These are phyloP conservation scores for Semotilus atromaculatus DNA, from an alignment of 2,797 vertebrate genomes.

Conservation along the genomic window DNA sequence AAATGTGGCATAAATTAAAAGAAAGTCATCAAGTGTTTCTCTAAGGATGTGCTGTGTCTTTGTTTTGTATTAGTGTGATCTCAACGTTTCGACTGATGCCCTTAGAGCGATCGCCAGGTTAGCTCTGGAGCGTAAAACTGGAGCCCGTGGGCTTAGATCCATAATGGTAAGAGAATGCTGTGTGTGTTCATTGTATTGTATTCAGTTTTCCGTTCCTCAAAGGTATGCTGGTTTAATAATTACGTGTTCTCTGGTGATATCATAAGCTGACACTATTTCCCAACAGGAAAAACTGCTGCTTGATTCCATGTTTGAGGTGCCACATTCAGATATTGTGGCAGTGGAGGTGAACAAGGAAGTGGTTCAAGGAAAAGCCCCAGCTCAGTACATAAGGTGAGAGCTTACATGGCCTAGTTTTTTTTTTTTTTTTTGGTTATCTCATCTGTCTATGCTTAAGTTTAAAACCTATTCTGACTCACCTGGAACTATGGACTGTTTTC, in stretches of 20 bases:
- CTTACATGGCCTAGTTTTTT: not conserved
- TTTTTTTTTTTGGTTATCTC: not conserved
- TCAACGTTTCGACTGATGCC: slow-evolving; percentile 85
- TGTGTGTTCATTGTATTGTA: not conserved
- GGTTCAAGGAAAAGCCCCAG: slow-evolving; percentile 86
- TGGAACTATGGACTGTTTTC: not conserved
- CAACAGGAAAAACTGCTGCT: slow-evolving; percentile 85
- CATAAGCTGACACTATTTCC: not conserved
- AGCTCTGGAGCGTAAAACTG: slow-evolving; percentile 88
- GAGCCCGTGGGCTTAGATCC: slow-evolving; percentile 87
- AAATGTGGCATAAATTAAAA: not conserved
- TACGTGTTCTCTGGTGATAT: not conserved
- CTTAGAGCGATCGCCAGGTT: slow-evolving; percentile 86
- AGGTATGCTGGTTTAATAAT: not conserved
- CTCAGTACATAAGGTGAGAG: slow-evolving; percentile 84
- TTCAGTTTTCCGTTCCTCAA: not conserved
- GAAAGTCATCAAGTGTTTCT: not conserved
- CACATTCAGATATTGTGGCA: slow-evolving; percentile 87
- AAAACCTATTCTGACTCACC: not conserved
- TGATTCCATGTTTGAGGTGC: slow-evolving; percentile 92
- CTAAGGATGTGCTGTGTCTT: not conserved
- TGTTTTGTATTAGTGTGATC: slow-evolving; percentile 82
- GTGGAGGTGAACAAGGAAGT: slow-evolving; percentile 88
- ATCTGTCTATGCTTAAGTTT: not conserved
- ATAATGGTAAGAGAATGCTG: slow-evolving; percentile 82